Base-by-base conservation (phyloP, 2,888 invertebrate species). In the Tyria jacobaeae region DNA sequence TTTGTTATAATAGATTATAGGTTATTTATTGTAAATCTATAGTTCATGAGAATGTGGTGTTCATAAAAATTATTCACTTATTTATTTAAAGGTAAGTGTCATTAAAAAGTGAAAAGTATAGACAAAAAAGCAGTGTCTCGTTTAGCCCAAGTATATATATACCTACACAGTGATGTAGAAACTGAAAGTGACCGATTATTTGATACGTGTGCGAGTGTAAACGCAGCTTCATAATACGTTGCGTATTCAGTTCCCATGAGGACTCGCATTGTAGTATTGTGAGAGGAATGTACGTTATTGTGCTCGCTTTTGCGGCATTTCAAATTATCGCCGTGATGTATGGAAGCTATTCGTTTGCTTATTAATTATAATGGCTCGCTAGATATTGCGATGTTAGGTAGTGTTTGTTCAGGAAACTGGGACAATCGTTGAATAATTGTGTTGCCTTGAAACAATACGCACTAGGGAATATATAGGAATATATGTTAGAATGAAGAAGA, bases 271-370 rank as follows among this genome's bases (percentile, higher is more conserved):
- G 71, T 76, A 63, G 66, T 69, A 62, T 66, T 62, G 75, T 64
- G 51, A 52, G 57, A 56, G 76, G 70, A 74, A 77, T 76, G 71
- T 69, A 67, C 52, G 64, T 62, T 49, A 75, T 75, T 76, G 76
- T 74, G 52, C 41, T 66, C 62, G 62, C 52, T 64, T 76, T 74
- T 67, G 76, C 62, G 72, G 74, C 62, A 74, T 74, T 76, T 76
- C 74, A 74, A 70, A 74, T 74, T 74, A 76, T 70, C 70, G 44
- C 65, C 35, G 35, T 76, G 74, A 75, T 74, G 64, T 72, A 74
- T 76, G 63, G 35, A 17, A 63, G 63, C 59, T 60, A 60, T 60
- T 64, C 52, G 56, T 64, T 64, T 56, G 52, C 59, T 60, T 64
- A 64, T 64, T 63, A 63, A 59, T 63, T 64, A 48, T 60, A 48